Conservation (phyloP, 2,113 vertebrate genomes). For the Phrynocephalus versicolor region DNA sequence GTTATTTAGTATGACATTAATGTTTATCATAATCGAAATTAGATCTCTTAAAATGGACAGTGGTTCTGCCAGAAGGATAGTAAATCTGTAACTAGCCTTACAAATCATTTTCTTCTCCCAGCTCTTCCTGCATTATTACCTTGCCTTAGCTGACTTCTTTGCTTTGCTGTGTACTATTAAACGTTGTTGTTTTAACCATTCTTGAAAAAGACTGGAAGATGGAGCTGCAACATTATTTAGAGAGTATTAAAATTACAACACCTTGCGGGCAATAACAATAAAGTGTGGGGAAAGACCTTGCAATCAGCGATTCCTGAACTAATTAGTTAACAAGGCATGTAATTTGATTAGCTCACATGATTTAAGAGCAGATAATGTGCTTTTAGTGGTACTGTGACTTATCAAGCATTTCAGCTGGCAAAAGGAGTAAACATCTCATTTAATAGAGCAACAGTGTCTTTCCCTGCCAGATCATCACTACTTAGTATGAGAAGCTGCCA, state of each 20-base stretch:
- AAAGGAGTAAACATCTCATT: conserved; percentile 37
- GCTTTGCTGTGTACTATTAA: accelerated
- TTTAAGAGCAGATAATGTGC: conserved; percentile 65
- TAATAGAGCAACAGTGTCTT: conserved; percentile 45
- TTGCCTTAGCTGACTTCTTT: not conserved
- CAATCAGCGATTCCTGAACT: conserved; percentile 62
- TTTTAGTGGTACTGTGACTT: conserved; percentile 60
- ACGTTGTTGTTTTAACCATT: conserved; percentile 1
- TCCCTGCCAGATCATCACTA: conserved; percentile 29
- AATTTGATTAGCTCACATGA: conserved; percentile 75
- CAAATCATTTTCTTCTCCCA: not conserved
- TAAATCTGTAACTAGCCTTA: not conserved
- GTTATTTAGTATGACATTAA: conserved; percentile 39
- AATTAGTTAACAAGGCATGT: conserved; percentile 74
- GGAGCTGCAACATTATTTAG: conserved; percentile 11
- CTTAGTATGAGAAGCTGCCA: not conserved
- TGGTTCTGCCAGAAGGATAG: conserved; percentile 2
- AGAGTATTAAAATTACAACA: conserved; percentile 7
- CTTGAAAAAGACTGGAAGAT: conserved; percentile 7
- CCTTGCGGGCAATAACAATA: conserved; percentile 44
- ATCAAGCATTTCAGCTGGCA: conserved; percentile 34
- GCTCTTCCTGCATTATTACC: accelerated
- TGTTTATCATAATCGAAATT: conserved; percentile 25
- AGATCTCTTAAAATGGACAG: conserved; percentile 31
- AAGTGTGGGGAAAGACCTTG: conserved; percentile 45